These are phyloP conservation scores for Coregonus ussuriensis DNA, from an alignment of 2,797 vertebrate species.

Conservation along the genomic window DNA sequence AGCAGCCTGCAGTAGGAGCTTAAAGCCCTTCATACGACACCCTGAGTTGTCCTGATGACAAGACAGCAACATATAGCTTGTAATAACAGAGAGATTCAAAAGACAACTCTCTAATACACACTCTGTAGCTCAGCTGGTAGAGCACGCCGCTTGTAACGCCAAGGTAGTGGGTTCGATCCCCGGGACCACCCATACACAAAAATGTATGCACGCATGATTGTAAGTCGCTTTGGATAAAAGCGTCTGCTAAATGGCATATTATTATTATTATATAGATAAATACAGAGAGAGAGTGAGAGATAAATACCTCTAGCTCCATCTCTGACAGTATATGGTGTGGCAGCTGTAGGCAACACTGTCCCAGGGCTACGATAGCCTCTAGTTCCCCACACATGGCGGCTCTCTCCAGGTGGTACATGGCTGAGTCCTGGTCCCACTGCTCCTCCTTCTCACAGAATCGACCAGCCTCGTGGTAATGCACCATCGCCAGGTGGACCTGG, in stretches of 20 bases:
- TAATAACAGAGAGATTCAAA: too few species aligned
- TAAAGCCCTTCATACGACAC: slow-evolving; percentile 88
- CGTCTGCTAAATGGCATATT: too few species aligned
- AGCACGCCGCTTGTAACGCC: too few species aligned
- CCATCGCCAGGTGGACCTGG: slow-evolving; percentile 96
- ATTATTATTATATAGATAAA: too few species aligned
- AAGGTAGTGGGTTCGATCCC: too few species aligned
- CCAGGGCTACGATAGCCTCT: slow-evolving; percentile 91
- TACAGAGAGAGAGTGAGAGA: too few species aligned
- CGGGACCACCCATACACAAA: too few species aligned
- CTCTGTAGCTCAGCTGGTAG: too few species aligned
- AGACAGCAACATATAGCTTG: slow-evolving; percentile 15
- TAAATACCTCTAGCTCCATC: slow-evolving; percentile 82
- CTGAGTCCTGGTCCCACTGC: slow-evolving; percentile 88
- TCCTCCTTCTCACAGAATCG: slow-evolving; percentile 91
- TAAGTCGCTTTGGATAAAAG: too few species aligned
- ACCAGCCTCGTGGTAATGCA: slow-evolving; percentile 91
- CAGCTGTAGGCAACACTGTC: slow-evolving; percentile 88
- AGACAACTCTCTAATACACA: not conserved
- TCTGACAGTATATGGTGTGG: slow-evolving; percentile 92
- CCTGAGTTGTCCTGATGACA: slow-evolving; percentile 83
- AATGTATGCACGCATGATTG: too few species aligned
- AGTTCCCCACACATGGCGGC: slow-evolving; percentile 93
- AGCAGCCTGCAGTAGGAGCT: slow-evolving; percentile 87
- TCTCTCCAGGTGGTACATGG: slow-evolving; percentile 90